Base-by-base conservation (phyloP, 2,797 vertebrate species). In the Pseudopleuronectes americanus region DNA sequence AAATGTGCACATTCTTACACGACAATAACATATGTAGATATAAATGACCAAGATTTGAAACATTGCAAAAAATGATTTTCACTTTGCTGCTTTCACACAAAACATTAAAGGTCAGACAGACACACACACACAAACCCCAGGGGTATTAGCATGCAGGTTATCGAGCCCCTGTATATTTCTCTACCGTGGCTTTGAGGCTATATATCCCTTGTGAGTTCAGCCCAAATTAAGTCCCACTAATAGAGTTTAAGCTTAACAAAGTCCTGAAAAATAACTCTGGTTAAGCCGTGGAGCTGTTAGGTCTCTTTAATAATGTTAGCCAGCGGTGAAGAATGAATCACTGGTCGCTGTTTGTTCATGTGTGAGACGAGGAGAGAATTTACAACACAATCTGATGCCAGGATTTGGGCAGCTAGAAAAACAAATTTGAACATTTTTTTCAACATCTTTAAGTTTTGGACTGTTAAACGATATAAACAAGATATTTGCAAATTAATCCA, bases 161-260 rank as follows among this genome's bases (percentile, higher is more conserved):
- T 24, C 8, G 5, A 41, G 68, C 36, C 67, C 21, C 52, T 36
- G 8, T 36, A 19, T 57, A 26, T 59, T 65, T 79, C 54, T 80
- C 8, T 64, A 9, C 49, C 4, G 3, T 23, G 31, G 19, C 68
- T 77, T 64, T 14, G 28, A 68, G 81, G 84, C 81, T 60, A n/a
- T 60, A n/a, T 33, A 10, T 67, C n/a, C n/a, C 59, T 57, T 57
- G 47, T 64, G 63, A 77, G 58, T 68, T 80, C 59, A 81, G 57
- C 49, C 47, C 28, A 81, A 84, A 86, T 80, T 17, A 89, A 86
- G 84, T 86, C 68, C 60, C 36, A 0, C 59, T 86, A 83, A 84
- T 79, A 33, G 79, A 85, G 69, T 83, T 76, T 74, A 76, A 76
- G 48, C 75, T 73, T 81, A 85, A 86, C 61, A 70, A 76, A 86